Evolutionary conservation across 2,888 invertebrate species (phyloP).

Genomic region (Tetragonisca angustula): DNA sequence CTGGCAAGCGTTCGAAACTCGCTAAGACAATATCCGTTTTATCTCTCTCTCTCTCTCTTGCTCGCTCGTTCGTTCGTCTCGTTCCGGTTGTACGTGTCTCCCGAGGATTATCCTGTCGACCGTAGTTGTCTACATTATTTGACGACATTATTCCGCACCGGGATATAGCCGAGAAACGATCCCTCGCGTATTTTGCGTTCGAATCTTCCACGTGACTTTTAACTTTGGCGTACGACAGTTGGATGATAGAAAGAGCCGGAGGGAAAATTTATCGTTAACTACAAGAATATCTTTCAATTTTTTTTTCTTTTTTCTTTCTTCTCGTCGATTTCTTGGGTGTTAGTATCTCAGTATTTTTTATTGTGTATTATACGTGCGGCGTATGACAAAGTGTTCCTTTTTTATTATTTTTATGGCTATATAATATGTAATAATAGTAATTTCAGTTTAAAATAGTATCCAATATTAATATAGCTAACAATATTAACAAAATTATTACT

Average conservation of each 20-base stretch:
- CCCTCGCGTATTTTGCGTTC: not conserved
- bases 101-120: slow-evolving; percentile 62
- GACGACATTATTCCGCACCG: slow-evolving; percentile 54
- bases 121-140: slow-evolving; percentile 60
- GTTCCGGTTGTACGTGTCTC: slow-evolving; percentile 51
- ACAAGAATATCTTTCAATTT: too few species aligned
- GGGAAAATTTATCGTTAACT: not conserved
- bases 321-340: too few species aligned
- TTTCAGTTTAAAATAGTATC: too few species aligned
- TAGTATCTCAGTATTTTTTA: too few species aligned
- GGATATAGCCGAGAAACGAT: slow-evolving; percentile 15
- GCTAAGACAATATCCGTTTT: slow-evolving; percentile 71
- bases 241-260: too few species aligned
- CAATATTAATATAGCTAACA: too few species aligned
- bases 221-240: not conserved
- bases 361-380: too few species aligned
- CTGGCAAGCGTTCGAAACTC: slow-evolving; percentile 67
- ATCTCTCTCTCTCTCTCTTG: not conserved
- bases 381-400: too few species aligned
- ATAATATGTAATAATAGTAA: too few species aligned
- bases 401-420: too few species aligned
- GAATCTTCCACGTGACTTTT: not conserved
- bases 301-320: too few species aligned
- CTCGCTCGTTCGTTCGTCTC: slow-evolving; percentile 24
- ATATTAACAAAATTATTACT: too few species aligned